A percentile compares a stretch with the other conserved stretches of the same genome.
phyloP scores from a whole-genome alignment of 23 tunicate genomes.

The Styela clava region DNA sequence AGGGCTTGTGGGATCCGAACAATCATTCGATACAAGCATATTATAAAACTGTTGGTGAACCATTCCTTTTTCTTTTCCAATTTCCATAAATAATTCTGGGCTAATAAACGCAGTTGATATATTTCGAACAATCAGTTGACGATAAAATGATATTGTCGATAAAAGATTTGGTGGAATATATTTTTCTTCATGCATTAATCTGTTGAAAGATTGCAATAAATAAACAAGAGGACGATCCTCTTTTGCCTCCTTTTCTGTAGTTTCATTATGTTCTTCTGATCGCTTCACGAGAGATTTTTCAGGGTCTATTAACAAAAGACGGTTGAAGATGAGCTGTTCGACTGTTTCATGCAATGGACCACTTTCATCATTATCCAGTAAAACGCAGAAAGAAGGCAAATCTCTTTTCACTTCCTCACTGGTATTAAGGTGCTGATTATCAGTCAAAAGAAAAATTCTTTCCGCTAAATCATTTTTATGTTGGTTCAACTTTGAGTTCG shows the following conservation, averaged over 20 bases:
- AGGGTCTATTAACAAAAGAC: background rate
- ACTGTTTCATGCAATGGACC: constrained; percentile 24
- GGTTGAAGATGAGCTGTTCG: constrained; percentile 16
- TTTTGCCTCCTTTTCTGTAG: constrained; percentile 3
- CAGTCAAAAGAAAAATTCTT: constrained; percentile 12
- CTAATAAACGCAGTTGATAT: constrained; percentile 21
- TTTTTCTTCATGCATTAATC: constrained; percentile 1
- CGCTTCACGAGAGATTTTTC: background rate
- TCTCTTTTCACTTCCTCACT: background rate
- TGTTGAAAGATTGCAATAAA: constrained; percentile 21
- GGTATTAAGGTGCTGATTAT: background rate
- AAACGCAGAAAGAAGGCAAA: background rate
- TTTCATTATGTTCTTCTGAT: background rate
- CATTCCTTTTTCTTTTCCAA: background rate
- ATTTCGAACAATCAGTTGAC: constrained; percentile 3
- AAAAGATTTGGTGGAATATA: background rate
- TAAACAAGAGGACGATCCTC: constrained; percentile 22
- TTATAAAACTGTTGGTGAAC: constrained; percentile 29
- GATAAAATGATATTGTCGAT: background rate
- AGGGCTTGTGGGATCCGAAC: constrained; percentile 8
- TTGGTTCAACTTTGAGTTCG: background rate
- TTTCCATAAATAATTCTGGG: constrained; percentile 14
- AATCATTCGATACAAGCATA: constrained; percentile 11
- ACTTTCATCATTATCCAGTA: constrained; percentile 17
- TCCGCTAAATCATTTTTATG: constrained; percentile 19